A percentile compares a stretch with the other conserved stretches of the same genome.
Conservation (phyloP, 1,140 invertebrate genomes). For the Apocrypta bakeri region DNA sequence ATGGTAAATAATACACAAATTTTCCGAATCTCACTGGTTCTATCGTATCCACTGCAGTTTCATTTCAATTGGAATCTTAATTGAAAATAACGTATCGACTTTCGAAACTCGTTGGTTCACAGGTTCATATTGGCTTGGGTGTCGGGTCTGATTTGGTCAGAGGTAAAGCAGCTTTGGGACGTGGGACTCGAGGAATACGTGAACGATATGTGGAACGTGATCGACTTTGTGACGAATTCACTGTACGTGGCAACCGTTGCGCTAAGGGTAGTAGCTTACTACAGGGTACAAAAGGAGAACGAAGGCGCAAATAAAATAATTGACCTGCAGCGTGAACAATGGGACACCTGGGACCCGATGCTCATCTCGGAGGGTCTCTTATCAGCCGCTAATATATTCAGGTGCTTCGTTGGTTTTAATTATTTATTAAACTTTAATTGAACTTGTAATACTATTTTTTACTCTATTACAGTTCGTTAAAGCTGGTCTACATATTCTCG, state of each 20-base stretch:
- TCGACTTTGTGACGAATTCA: conserved; percentile 98
- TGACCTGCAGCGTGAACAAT: conserved; percentile 85
- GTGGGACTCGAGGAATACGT: conserved; percentile 96
- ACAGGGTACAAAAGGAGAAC: conserved; percentile 78
- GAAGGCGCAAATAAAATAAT: conserved; percentile 74
- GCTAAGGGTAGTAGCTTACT: conserved; percentile 93
- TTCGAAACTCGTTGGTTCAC: background rate
- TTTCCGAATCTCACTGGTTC: no score
- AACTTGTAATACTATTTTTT: no score
- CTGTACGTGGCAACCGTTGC: conserved; percentile 97
- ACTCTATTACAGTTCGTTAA: conserved; percentile 86
- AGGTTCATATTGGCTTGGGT: conserved; percentile 72
- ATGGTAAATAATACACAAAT: conserved; percentile 59
- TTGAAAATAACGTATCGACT: background rate
- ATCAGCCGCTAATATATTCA: conserved; percentile 97
- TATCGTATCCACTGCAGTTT: no score
- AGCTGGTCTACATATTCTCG: conserved; percentile 99
- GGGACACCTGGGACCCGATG: conserved; percentile 98
- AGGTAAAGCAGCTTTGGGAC: conserved; percentile 99
- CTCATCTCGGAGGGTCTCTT: conserved; percentile 97
- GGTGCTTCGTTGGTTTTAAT: conserved; percentile 67
- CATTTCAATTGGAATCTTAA: background rate
- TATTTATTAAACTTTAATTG: no score
- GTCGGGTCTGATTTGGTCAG: conserved; percentile 96
- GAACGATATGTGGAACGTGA: conserved; percentile 99